Conservation (phyloP, 2,113 vertebrate genomes). For the Aphyosemion australe region DNA sequence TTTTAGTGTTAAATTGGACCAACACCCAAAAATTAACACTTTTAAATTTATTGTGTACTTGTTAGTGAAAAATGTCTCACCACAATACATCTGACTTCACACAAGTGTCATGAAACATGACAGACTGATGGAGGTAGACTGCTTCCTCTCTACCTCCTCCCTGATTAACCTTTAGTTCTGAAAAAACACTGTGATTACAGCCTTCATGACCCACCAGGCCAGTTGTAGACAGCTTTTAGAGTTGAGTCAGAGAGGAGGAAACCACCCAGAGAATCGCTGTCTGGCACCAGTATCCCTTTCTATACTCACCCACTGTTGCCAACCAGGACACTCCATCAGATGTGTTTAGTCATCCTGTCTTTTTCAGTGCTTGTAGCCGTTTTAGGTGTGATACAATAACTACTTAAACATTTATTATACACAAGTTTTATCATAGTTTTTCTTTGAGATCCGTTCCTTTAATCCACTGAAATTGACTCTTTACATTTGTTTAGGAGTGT, state of each 20-base stretch:
- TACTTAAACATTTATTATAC: no score
- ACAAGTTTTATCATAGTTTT: no score
- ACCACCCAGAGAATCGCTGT: constrained; percentile 31
- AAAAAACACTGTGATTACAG: constrained; percentile 67
- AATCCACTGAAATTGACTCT: background rate
- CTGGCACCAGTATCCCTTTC: constrained; percentile 31
- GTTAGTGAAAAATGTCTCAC: constrained; percentile 56
- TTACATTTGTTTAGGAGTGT: no score
- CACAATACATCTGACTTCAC: constrained; percentile 38
- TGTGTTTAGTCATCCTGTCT: background rate
- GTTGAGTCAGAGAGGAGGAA: constrained; percentile 38
- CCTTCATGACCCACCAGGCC: constrained; percentile 37
- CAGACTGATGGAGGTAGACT: constrained; percentile 57
- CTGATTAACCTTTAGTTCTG: constrained; percentile 56
- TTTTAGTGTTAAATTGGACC: no score
- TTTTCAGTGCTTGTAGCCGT: background rate
- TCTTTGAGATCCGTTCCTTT: no score
- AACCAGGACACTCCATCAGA: background rate
- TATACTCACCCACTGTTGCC: constrained; percentile 1
- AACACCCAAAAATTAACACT: no score
- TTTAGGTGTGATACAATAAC: no score
- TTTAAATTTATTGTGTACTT: no score
- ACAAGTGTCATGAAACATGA: constrained; percentile 4
- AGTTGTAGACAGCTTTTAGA: constrained; percentile 29
- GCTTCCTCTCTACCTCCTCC: constrained; percentile 28